These are phyloP conservation scores for Pseudochirops cupreus DNA, from an alignment of 2,797 vertebrate species.

Conservation along the genomic window DNA sequence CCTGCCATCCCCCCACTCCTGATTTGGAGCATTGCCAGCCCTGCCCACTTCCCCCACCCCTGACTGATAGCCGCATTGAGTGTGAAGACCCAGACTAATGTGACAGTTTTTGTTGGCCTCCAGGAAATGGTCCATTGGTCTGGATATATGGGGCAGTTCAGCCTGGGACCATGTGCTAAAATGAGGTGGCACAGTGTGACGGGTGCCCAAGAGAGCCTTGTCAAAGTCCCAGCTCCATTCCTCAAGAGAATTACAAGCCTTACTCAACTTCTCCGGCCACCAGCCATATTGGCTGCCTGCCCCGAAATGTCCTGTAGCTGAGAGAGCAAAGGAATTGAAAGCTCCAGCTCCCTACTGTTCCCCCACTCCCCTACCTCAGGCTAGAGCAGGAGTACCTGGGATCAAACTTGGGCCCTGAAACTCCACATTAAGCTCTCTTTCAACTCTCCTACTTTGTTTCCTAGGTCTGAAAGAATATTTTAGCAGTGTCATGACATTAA, in stretches of 20 bases:
- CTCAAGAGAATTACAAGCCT: slow-evolving; percentile 5
- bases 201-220: not conserved
- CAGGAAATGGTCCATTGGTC: slow-evolving; percentile 13
- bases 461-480: not conserved
- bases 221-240: slow-evolving; percentile 4
- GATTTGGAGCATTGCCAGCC: slow-evolving; percentile 25
- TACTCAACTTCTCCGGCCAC: not conserved
- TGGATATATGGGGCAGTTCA: not conserved
- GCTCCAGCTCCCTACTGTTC: not conserved
- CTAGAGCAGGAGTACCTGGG: not conserved
- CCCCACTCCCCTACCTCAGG: not conserved
- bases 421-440: not conserved
- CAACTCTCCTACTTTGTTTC: not conserved
- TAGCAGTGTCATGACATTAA: not conserved
- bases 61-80: not conserved
- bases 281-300: not conserved
- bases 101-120: slow-evolving; percentile 20
- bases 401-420: not conserved
- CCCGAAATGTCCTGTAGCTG: not conserved
- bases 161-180: not conserved
- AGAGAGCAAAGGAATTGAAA: not conserved
- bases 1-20: not conserved
- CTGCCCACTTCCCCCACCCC: slow-evolving; percentile 10
- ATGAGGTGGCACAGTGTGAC: not conserved
- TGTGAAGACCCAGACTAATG: slow-evolving; percentile 32